Evolutionary conservation across 2,797 vertebrate species (phyloP).

Genomic region (Spea hammondii): DNA sequence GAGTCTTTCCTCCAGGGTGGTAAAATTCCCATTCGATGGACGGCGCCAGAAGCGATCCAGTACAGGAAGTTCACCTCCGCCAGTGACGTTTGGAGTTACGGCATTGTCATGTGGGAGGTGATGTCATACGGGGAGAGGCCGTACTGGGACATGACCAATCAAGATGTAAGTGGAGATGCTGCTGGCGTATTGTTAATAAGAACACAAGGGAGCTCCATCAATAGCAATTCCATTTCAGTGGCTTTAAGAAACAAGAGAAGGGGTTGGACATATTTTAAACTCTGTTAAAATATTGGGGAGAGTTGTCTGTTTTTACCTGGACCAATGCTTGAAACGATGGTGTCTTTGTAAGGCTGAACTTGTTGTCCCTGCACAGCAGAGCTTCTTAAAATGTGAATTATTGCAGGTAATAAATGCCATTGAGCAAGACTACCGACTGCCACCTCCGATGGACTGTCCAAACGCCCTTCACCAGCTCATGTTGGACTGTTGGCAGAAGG

Average conservation of each 20-base stretch:
- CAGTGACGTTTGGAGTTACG: slow-evolving; percentile 77
- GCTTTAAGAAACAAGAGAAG: too few relatives aligned
- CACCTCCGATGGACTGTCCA: slow-evolving; percentile 96
- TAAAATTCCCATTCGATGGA: slow-evolving; percentile 78
- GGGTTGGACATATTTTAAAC: too few relatives aligned
- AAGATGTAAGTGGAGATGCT: slow-evolving; percentile 68
- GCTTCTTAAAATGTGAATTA: slow-evolving; percentile 24
- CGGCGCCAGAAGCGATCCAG: slow-evolving; percentile 74
- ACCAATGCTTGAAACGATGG: too few relatives aligned
- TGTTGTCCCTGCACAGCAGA: too few relatives aligned
- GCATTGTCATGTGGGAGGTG: slow-evolving; percentile 80
- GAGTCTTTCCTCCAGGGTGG: slow-evolving; percentile 63
- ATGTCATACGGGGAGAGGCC: slow-evolving; percentile 76
- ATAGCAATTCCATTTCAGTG: background rate
- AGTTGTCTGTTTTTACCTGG: too few relatives aligned
- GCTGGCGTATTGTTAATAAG: too few relatives aligned
- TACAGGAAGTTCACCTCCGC: slow-evolving; percentile 77
- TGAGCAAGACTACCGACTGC: slow-evolving; percentile 94
- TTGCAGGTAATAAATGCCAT: slow-evolving; percentile 95
- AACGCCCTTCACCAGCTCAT: slow-evolving; percentile 95
- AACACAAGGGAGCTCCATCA: background rate
- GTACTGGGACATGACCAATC: slow-evolving; percentile 82
- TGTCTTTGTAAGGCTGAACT: too few relatives aligned
- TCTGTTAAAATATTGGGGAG: background rate
- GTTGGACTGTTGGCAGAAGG: slow-evolving; percentile 98